These are phyloP conservation scores for Drosophila nr. fundita DNA, from an alignment of 2,888 invertebrate species.

Conservation along the genomic window DNA sequence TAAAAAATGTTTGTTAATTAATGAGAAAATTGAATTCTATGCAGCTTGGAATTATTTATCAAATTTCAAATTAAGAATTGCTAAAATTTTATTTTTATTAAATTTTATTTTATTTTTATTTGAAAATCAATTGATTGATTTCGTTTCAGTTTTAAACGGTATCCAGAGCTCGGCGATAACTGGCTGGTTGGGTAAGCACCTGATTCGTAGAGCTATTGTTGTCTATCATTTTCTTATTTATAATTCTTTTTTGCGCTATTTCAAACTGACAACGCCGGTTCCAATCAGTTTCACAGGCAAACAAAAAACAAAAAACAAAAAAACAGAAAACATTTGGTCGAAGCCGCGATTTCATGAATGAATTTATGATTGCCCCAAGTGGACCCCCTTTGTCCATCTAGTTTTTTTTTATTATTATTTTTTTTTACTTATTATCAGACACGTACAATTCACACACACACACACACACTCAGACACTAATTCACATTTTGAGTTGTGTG, in stretches of 20 bases:
- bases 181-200: constrained; percentile 15
- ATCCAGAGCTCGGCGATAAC: not conserved
- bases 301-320: not conserved
- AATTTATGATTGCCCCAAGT: constrained; percentile 68
- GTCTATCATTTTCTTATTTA: not conserved
- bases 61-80: no score
- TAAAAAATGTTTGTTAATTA: not conserved
- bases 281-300: constrained; percentile 29
- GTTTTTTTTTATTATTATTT: constrained; percentile 18
- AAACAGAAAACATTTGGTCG: constrained; percentile 23
- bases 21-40: no score
- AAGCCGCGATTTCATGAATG: constrained; percentile 69
- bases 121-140: not conserved
- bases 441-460: constrained; percentile 19
- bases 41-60: no score
- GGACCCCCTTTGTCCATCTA: constrained; percentile 1
- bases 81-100: no score
- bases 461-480: constrained; percentile 17
- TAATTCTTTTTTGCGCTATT: constrained; percentile 9
- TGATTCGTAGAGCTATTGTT: constrained; percentile 16
- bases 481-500: constrained; percentile 29
- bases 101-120: not conserved
- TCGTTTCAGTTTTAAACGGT: not conserved
- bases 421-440: constrained; percentile 49
- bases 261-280: constrained; percentile 7